Evolutionary conservation across 1,140 invertebrate species (phyloP), one percentile per base, ranked within the genome.

Genomic region (Musca domestica): DNA sequence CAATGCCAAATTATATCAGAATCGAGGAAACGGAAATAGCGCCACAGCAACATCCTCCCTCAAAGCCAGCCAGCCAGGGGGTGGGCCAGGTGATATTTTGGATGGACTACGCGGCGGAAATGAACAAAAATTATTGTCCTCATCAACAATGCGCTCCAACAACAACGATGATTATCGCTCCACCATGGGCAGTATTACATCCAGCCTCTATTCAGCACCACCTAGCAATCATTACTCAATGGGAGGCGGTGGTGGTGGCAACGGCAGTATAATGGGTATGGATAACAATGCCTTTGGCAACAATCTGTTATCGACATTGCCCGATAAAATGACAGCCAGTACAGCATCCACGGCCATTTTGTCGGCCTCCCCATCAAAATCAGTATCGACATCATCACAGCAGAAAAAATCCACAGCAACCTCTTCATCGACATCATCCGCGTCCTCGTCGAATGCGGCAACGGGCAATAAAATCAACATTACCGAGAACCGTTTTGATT

Each of bases 1-100:
- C 71, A 81, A 81, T 72, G 75, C 78, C 66, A 81, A 81, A 74
- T 72, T 81, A 69, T 81, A 78, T 72, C 79, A 80, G 69, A 80
- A 78, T 68, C 67, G 23, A 69, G 56, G 56, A 61, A 61, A 61
- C 34, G 56, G 56, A 51, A 64, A 65, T 49, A 78, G 72, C 65
- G 73, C 74, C 61, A 79, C 74, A 63, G 73, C 75, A 66, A 67
- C 34, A 30, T 30, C 56, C n/a, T 34, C 56, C n/a, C 34, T 61
- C 17, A 61, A 61, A 61, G 19, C 56, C 17, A 61, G 69, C 69
- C 25, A 54, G 66, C 69, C 48, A 64, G 66, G 51, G 22, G 34
- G 17, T 20, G 5, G 34, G 10, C 5, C 34, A 41, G 49, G 51
- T 51, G 30, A 67, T 66, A 49, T 58, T 64, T 25, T 64, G 48